Base-by-base conservation (phyloP, 2,797 vertebrate genomes). In the Kryptopterus vitreolus region DNA sequence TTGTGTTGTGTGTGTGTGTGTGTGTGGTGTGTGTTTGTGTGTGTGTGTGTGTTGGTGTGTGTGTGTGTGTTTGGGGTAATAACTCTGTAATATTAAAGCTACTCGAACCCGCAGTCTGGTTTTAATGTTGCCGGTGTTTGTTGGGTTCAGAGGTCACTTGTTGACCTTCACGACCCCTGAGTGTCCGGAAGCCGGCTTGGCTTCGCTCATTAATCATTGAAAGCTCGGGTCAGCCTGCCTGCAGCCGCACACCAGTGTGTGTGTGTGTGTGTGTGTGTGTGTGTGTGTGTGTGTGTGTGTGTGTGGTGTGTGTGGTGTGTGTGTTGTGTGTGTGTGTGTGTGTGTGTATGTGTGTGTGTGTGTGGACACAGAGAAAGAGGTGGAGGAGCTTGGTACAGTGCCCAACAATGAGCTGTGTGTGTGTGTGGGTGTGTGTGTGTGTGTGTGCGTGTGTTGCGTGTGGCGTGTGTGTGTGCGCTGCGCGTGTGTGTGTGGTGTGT, bases 201-300 rank as follows among this genome's bases (percentile, higher is more conserved):
- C 90, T 92, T 93, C 89, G 89, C 88, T 88, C 88, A 93, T 92
- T 91, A 91, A 93, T 93, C 89, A 92, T 91, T 91, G 84, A 93
- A 87, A 88, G 89, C 83, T 88, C 82, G 85, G 84, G 85, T 86
- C 83, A 83, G 84, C 55, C 58, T 52, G 73, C 79, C 72, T 77
- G 75, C 72, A 78, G 77, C 59, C 78, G 55, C 24, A 11, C 65
- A 65, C 82, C 80, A 74, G 48, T 87, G 83, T 86, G 83, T 82
- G 77, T 81, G 76, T 74, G 75, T 53, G 75, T 66, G 62, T 61
- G 24, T 29, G 48, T 31, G 55, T 48, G 77, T 22, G 59, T 52
- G 68, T 31, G 72, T 71, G 73, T 86, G 83, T 86, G 81, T 80
- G 77, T 81, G 76, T 82, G 76, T 86, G 81, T 87, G 83, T 81